These are phyloP conservation scores for Rhingia campestris DNA, from an alignment of 2,888 invertebrate genomes.

Conservation along the genomic window DNA sequence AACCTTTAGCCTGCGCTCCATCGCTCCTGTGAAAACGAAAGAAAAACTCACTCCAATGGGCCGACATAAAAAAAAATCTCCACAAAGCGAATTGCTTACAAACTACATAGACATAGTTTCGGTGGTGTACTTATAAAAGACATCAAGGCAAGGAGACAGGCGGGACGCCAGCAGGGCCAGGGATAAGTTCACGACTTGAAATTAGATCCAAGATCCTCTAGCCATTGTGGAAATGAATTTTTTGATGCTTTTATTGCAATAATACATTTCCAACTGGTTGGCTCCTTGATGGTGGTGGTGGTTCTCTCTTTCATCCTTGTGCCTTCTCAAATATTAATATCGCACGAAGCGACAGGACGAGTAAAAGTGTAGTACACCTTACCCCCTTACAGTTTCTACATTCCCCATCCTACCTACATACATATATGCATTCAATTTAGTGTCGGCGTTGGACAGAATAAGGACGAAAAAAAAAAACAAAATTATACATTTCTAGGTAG, in stretches of 20 bases:
- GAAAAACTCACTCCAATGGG: conserved; percentile 5
- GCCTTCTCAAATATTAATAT: conserved; percentile 70
- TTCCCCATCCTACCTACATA: neutral
- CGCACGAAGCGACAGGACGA: conserved; percentile 45
- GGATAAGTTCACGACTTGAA: conserved; percentile 62
- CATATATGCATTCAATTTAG: conserved; percentile 69
- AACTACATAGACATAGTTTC: conserved; percentile 49
- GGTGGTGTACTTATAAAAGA: conserved; percentile 14
- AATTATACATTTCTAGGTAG: conserved; percentile 23
- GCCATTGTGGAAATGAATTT: conserved; percentile 67
- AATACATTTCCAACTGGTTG: conserved; percentile 72
- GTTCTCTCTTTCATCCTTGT: conserved; percentile 43
- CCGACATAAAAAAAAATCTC: conserved; percentile 27
- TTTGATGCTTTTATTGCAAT: conserved; percentile 72
- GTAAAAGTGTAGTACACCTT: conserved; percentile 20
- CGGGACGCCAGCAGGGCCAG: conserved; percentile 1
- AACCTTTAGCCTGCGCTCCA: conserved; percentile 58
- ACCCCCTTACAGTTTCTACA: neutral
- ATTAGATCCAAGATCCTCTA: conserved; percentile 69
- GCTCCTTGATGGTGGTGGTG: conserved; percentile 47
- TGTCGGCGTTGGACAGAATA: conserved; percentile 47
- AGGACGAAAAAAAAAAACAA: conserved; percentile 35
- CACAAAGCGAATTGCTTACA: conserved; percentile 61
- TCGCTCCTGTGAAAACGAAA: conserved; percentile 16
- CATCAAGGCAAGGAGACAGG: neutral